These are phyloP conservation scores for Hirtodrosophila histrioides DNA, from an alignment of 2,888 invertebrate genomes.

Conservation along the genomic window DNA sequence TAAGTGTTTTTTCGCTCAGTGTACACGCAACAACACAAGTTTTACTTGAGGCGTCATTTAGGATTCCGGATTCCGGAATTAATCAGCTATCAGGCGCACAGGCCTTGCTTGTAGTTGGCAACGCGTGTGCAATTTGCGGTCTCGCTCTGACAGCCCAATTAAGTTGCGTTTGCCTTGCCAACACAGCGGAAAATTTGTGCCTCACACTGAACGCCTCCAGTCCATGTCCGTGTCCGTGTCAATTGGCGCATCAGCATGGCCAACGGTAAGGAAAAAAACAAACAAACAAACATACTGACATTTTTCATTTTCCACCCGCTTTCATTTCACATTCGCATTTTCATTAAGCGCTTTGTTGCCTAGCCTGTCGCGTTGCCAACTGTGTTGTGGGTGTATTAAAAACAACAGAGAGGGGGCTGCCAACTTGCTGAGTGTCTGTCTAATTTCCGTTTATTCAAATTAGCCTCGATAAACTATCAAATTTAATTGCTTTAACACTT, in stretches of 20 bases:
- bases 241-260: slow-evolving; percentile 15
- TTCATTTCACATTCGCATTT: slow-evolving; percentile 19
- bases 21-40: not conserved
- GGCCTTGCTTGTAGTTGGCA: slow-evolving; percentile 25
- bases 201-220: slow-evolving; percentile 1
- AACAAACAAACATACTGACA: slow-evolving; percentile 1
- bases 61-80: slow-evolving; percentile 6
- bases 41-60: not conserved
- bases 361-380: slow-evolving; percentile 24
- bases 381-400: slow-evolving; percentile 1
- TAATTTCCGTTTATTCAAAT: slow-evolving; percentile 75
- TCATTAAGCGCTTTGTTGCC: slow-evolving; percentile 31
- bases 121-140: slow-evolving; percentile 32
- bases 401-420: slow-evolving; percentile 3
- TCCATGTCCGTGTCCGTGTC: slow-evolving; percentile 15
- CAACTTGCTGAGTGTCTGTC: slow-evolving; percentile 24
- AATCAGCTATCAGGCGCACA: slow-evolving; percentile 24
- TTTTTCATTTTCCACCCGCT: slow-evolving; percentile 29
- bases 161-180: slow-evolving; percentile 32
- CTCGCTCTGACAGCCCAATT: slow-evolving; percentile 42
- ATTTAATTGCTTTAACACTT: slow-evolving; percentile 72
- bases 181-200: slow-evolving; percentile 17
- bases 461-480: slow-evolving; percentile 63
- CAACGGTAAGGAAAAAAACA: slow-evolving; percentile 5
- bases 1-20: no score